Conservation (phyloP, 2,113 vertebrate genomes). For the Myotis lucifugus region DNA sequence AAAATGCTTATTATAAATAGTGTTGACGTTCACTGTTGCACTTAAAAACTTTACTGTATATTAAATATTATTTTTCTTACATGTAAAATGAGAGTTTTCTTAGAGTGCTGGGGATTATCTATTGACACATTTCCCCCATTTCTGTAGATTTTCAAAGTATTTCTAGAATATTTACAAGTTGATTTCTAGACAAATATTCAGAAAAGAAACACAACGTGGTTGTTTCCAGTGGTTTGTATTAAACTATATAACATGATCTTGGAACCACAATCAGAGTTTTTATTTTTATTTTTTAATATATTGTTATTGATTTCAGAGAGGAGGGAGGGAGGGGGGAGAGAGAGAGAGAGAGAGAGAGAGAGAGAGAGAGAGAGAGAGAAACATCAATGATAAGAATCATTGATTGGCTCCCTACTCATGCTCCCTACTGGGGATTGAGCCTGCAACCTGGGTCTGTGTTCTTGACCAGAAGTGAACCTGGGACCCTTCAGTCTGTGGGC, state of each 20-base stretch:
- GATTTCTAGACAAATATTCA: neutral
- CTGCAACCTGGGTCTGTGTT: too few relatives aligned
- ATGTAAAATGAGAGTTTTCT: neutral
- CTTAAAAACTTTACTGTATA: neutral
- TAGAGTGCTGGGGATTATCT: neutral
- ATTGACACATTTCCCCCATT: neutral
- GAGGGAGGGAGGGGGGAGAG: too few relatives aligned
- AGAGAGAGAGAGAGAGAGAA: too few relatives aligned
- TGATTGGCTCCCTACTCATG: too few relatives aligned
- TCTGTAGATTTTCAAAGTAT: neutral
- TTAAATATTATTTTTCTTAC: neutral
- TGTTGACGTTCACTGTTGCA: neutral
- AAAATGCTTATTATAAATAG: neutral
- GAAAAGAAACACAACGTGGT: neutral
- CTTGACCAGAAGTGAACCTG: too few relatives aligned
- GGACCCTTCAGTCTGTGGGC: too few relatives aligned
- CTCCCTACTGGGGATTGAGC: too few relatives aligned
- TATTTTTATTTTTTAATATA: too few relatives aligned
- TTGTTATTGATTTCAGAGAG: too few relatives aligned
- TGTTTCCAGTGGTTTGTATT: neutral
- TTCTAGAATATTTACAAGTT: neutral
- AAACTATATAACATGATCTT: neutral
- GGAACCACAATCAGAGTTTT: neutral
- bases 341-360: too few relatives aligned
- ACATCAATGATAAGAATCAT: too few relatives aligned